These are phyloP conservation scores for Sesamia inferens DNA, from an alignment of 2,888 invertebrate genomes.

Conservation along the genomic window DNA sequence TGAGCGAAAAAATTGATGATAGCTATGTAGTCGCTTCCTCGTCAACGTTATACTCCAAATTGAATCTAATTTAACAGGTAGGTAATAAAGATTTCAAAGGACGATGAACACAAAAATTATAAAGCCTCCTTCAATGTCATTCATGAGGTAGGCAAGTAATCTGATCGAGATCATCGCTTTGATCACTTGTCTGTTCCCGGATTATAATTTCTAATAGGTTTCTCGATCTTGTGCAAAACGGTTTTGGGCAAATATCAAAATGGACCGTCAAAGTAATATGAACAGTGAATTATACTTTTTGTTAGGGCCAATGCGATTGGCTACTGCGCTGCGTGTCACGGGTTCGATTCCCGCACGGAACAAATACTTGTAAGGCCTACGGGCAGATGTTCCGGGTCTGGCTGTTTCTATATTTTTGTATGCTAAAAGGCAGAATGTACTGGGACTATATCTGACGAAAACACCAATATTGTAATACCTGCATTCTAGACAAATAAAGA, in stretches of 20 bases:
- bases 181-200: conserved; percentile 42
- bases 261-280: conserved; percentile 27
- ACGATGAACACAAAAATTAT: conserved; percentile 41
- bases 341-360: no score
- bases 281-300: conserved; percentile 6
- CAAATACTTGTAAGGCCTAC: no score
- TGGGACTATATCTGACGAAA: no score
- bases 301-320: no score
- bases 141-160: conserved; percentile 37
- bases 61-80: conserved; percentile 16
- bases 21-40: neutral
- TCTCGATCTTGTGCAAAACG: conserved; percentile 11
- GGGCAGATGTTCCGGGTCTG: no score
- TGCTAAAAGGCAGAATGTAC: no score
- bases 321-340: no score
- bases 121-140: conserved; percentile 23
- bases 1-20: neutral
- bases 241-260: conserved; percentile 10
- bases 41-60: neutral
- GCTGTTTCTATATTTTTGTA: no score
- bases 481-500: no score
- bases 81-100: conserved; percentile 32
- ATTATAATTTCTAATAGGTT: conserved; percentile 35
- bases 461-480: no score
- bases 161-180: conserved; percentile 38